phyloP scores from a whole-genome alignment of 2,888 invertebrate genomes.

The Drosophila ustulata region DNA sequence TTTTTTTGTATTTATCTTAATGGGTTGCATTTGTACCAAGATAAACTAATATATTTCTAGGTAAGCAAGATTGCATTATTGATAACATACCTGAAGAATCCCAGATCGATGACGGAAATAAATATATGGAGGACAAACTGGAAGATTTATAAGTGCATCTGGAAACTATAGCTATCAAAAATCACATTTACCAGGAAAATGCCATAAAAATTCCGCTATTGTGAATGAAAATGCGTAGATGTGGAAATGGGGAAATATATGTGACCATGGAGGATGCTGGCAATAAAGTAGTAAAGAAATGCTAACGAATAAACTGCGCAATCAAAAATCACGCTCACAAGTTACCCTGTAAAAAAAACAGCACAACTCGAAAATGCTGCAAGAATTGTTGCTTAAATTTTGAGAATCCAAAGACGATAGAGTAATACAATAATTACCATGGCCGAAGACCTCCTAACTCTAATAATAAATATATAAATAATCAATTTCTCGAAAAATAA shows the following conservation, averaged over 20 bases:
- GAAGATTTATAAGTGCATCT: not conserved
- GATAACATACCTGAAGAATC: no score
- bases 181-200: not conserved
- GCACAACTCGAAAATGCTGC: not conserved
- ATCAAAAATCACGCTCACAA: not conserved
- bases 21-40: no score
- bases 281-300: not conserved
- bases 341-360: not conserved
- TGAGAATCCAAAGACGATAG: not conserved
- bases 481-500: no score
- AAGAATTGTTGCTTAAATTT: not conserved
- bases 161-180: not conserved
- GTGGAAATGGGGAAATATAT: not conserved
- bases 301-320: not conserved
- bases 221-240: not conserved
- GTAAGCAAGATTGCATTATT: no score
- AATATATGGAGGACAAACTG: no score
- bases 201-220: not conserved
- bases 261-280: constrained; percentile 4
- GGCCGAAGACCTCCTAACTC: no score
- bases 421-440: not conserved
- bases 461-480: no score
- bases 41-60: no score
- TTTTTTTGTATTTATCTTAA: not conserved
- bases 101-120: no score